Evolutionary conservation across 2,888 invertebrate species (phyloP), one percentile per base, ranked within the genome.

Genomic region (Drosophila percnosoma): DNA sequence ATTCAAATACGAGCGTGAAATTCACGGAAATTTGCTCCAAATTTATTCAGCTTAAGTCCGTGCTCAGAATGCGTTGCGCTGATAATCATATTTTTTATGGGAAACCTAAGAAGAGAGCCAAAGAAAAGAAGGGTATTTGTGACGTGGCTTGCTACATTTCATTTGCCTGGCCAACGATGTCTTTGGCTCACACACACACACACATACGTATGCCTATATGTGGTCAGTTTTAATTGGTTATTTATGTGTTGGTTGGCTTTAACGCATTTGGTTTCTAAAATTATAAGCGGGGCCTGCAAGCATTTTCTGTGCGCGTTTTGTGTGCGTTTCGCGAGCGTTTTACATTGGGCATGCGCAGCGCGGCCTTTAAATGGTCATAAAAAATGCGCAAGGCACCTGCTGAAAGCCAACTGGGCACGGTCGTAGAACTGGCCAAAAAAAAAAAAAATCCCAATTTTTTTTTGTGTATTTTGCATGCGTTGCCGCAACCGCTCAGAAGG

Each of bases 261-360:
- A 67, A 80, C 81, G 81, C 73, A 71, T 83, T 75, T 67, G 72
- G 81, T 86, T 83, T 86, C 86, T 76, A 71, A 71, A 82, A 72
- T 75, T 58, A 61, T 81, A 66, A 52, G 68, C 70, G 45, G 54
- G 59, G 72, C 68, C 66, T 45, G 69, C 40, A 55, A 51, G 55
- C 66, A 31, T 27, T 64, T 63, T 7, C 18, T 3, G 59, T 55
- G 79, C 54, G 54, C 62, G 49, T 55, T 65, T 61, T 4, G 24
- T 5, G 60, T 60, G 78, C 75, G 86, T 80, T 83, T 82, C 61
- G 70, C 40, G 65, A 64, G 79, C 82, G 79, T 60, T 70, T 74
- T 65, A 59, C 81, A 79, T 82, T 82, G 80, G 75, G 85, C 80
- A 87, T 80, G 83, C 83, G 82, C 73, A 54, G 54, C 80, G 73